phyloP scores from a whole-genome alignment of 2,797 vertebrate genomes.

The Tragelaphus oryx region DNA sequence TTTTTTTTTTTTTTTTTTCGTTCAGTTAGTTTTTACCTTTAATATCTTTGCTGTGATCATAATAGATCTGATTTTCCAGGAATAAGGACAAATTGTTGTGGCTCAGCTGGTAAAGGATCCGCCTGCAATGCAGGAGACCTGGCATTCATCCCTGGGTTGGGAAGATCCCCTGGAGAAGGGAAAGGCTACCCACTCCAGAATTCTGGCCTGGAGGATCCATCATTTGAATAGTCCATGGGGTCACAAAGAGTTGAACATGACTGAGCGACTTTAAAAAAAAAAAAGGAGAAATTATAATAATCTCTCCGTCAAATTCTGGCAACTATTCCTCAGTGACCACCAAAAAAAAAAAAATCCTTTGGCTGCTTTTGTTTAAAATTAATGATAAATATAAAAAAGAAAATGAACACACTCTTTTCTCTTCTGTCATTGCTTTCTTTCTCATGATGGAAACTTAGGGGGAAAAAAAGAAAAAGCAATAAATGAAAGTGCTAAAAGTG shows the following conservation, averaged over 20 bases:
- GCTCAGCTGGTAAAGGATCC: not conserved
- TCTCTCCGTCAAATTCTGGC: not conserved
- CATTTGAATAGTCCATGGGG: not conserved
- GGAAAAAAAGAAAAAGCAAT: not conserved
- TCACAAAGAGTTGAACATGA: not conserved
- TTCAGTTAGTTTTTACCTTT: not conserved
- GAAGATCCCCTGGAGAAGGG: not conserved
- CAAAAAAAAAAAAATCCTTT: not conserved
- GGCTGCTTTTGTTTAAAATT: not conserved
- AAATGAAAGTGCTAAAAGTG: not conserved
- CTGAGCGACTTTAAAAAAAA: not conserved
- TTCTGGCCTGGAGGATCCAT: not conserved
- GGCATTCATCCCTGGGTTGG: not conserved
- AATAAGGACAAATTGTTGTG: not conserved
- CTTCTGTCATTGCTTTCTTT: not conserved
- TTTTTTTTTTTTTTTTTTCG: not conserved
- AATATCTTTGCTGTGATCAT: not conserved
- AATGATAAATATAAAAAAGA: not conserved
- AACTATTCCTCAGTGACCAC: not conserved
- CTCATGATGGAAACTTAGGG: not conserved
- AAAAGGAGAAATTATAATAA: not conserved
- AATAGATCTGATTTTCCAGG: not conserved
- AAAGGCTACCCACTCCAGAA: not conserved
- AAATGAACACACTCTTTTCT: not conserved
- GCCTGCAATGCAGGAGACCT: not conserved